A percentile compares a stretch with the other conserved stretches of the same genome.
Evolutionary conservation across 2,797 vertebrate species (phyloP).

Genomic region (Leptodactylus fallax): DNA sequence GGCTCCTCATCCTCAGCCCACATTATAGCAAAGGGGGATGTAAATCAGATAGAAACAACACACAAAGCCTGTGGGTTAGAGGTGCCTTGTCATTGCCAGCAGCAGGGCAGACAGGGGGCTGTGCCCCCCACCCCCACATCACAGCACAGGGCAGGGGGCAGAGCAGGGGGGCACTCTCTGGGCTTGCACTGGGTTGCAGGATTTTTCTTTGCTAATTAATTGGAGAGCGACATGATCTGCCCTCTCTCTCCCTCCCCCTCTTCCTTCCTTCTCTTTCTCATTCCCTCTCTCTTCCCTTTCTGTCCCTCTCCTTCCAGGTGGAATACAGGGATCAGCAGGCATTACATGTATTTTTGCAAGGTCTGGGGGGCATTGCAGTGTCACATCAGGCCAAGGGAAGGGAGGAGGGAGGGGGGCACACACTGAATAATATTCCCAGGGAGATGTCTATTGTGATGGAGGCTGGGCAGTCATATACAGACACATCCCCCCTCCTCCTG

Average conservation of each 20-base stretch:
- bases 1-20: constrained; percentile 72
- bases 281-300: constrained; percentile 61
- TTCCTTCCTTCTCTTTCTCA: constrained; percentile 35
- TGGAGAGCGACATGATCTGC: constrained; percentile 60
- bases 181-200: background rate
- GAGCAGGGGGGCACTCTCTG: constrained; percentile 2
- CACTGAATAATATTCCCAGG: constrained; percentile 49
- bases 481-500: constrained; percentile 19
- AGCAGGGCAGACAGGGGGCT: constrained; percentile 29
- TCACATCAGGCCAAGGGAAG: constrained; percentile 74
- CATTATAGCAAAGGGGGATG: constrained; percentile 70
- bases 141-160: constrained; percentile 28
- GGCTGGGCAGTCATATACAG: constrained; percentile 51
- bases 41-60: constrained; percentile 67
- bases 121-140: constrained; percentile 16
- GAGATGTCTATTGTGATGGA: constrained; percentile 63
- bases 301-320: constrained; percentile 50
- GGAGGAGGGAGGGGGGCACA: constrained; percentile 3
- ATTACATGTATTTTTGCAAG: constrained; percentile 55
- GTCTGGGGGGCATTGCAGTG: constrained; percentile 70
- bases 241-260: constrained; percentile 60
- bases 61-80: constrained; percentile 91
- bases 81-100: constrained; percentile 84
- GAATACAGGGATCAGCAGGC: background rate
- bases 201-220: constrained; percentile 61